Evolutionary conservation across 2,113 vertebrate species (phyloP), one percentile per base, ranked within the genome.

Genomic region (Cyprinodon variegatus): DNA sequence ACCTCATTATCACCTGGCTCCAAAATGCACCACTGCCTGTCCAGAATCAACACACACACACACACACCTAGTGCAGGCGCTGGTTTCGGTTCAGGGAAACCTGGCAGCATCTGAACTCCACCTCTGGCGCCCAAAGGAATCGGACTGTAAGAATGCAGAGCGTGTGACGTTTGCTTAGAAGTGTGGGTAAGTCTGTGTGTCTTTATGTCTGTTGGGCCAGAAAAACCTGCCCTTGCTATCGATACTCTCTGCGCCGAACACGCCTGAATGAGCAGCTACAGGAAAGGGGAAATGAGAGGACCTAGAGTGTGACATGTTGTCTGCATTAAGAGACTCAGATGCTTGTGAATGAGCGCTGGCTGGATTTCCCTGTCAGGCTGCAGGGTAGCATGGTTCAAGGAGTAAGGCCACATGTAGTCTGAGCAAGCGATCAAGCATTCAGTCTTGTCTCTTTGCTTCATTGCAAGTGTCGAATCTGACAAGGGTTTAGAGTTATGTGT

Each of bases 261-360:
- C 83, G 89, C 79, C 90, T 87, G 79, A 91, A 46, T 83, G 84
- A 88, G 61, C 87, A 43, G 83, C 91, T 65, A 76, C 90, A 91
- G 91, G 91, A 92, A 90, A 77, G 82, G 91, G 90, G 89, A 93
- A 93, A 91, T 86, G 88, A 88, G 80, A 82, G 84, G 87, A 91
- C 86, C 84, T 77, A 72, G 81, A 84, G 80, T 85, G 87, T 89
- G 88, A 87, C 89, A 83, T 84, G 74, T 79, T 73, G 48, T 48
- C 60, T 75, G 78, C 77, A 40, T 89, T 83, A 85, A 87, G 50
- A 78, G 81, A 71, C 81, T 60, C 72, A 39, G 65, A 0, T 70
- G 67, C 73, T 61, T 79, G 74, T 61, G 71, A 70, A 60, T 10
- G 13, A 53, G 77, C 4, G 78, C 45, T 5, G n/a, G 78, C 71